Conservation (phyloP, 2,797 vertebrate genomes). For the Zalophus californianus region DNA sequence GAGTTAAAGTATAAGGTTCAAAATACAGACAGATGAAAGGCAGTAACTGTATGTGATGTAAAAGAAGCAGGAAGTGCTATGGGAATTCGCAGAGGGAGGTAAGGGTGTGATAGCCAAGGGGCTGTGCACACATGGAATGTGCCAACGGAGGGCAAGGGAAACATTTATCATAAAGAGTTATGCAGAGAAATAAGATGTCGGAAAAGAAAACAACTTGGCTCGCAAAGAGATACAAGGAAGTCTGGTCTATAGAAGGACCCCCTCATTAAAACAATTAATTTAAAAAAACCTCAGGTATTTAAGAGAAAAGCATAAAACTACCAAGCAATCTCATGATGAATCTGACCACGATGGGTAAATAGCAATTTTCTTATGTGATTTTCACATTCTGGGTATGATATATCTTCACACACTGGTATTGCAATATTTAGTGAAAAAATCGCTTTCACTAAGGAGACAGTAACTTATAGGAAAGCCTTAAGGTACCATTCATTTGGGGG, state of each 20-base stretch:
- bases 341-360: neutral
- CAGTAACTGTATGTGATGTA: too few species aligned
- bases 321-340: neutral
- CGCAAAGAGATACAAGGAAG: neutral
- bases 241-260: neutral
- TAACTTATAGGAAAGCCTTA: neutral
- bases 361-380: neutral
- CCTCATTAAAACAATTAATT: neutral
- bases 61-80: accelerated
- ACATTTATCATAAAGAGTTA: too few species aligned
- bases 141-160: accelerated
- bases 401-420: neutral
- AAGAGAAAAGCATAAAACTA: neutral
- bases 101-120: neutral
- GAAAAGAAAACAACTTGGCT: neutral
- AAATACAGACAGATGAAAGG: neutral
- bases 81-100: too few species aligned
- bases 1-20: neutral
- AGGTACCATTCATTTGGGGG: neutral
- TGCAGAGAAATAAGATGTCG: neutral
- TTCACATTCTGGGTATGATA: neutral
- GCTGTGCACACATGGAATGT: accelerated
- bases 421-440: neutral
- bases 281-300: neutral
- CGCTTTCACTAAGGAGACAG: neutral